Evolutionary conservation across 1,140 invertebrate species (phyloP).

Genomic region (Cydia amplana): DNA sequence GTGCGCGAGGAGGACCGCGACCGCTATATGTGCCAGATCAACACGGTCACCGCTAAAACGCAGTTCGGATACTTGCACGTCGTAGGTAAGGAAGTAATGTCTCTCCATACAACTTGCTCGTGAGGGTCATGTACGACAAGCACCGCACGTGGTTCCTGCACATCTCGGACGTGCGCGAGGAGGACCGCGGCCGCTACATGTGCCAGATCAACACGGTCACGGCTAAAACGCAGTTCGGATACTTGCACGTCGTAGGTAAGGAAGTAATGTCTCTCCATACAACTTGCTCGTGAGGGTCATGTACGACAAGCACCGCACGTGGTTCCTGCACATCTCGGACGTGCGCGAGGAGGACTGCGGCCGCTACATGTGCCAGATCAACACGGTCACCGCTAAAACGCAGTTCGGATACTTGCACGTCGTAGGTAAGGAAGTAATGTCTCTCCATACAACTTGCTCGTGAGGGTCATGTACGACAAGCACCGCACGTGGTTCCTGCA

Average conservation of each 20-base stretch:
- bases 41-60: slow-evolving; percentile 94
- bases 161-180: slow-evolving; percentile 93
- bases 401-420: slow-evolving; percentile 95
- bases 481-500: slow-evolving; percentile 95
- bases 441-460: slow-evolving; percentile 85
- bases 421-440: slow-evolving; percentile 86
- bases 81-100: slow-evolving; percentile 86
- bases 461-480: slow-evolving; percentile 92
- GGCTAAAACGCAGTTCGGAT: slow-evolving; percentile 87
- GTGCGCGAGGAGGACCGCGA: slow-evolving; percentile 95
- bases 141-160: slow-evolving; percentile 95
- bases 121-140: slow-evolving; percentile 92
- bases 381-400: slow-evolving; percentile 94
- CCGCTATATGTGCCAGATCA: slow-evolving; percentile 97
- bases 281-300: slow-evolving; percentile 95
- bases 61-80: slow-evolving; percentile 88
- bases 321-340: slow-evolving; percentile 94
- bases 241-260: slow-evolving; percentile 96
- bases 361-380: slow-evolving; percentile 97
- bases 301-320: slow-evolving; percentile 92
- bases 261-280: neutral
- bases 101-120: slow-evolving; percentile 85
- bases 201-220: slow-evolving; percentile 97
- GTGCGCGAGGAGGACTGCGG: slow-evolving; percentile 95
- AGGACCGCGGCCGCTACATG: slow-evolving; percentile 95